Base-by-base conservation (phyloP, 2,888 invertebrate species). In the Charanyca ferruginea region DNA sequence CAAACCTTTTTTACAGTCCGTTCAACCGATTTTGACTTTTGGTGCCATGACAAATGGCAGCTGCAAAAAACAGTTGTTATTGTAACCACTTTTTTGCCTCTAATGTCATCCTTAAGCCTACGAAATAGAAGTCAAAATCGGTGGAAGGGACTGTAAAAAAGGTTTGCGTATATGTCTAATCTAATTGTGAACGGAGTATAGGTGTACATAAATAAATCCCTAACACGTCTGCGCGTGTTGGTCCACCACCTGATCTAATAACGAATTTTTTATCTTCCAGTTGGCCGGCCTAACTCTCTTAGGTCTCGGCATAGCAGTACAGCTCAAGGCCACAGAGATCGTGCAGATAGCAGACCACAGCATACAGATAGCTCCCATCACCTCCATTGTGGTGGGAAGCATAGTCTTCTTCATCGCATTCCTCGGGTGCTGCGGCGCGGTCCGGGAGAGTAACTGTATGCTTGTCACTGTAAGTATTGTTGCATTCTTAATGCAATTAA, bases 351-450 rank as follows among this genome's bases (percentile, higher is more conserved):
- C 94, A 1, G 88, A 96, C 60, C 90, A 88, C 2, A 92, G 90
- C 67, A 85, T 96, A 22, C 89, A 94, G 52, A 86, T 96, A 47
- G 96, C 97, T 0, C 96, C 97, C 22, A 93, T 97, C 76, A 87
- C 96, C 2, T 91, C 97, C 45, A 97, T 98, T 72, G 94, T 97
- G 55, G 88, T 97, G 66, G 97, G 98, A 1, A 93, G 96, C n/a
- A 86, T 97, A 42, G 96, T 98, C 13, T 97, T 98, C 86, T 89
- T 98, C 78, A 97, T 98, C 70, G 97, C 98, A 3, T 98, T 98
- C 96, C 97, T 98, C 86, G 98, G 98, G 74, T 98, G 98, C 92
- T 98, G 98, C 86, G 98, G 98, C 2, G 98, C 98, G 1, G 97
- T 98, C 77, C 96, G 97, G 58, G 98, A 98, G 92, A 98, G 97